These are phyloP conservation scores for Hoplodrina ambigua DNA, from an alignment of 2,888 invertebrate species.

Conservation along the genomic window DNA sequence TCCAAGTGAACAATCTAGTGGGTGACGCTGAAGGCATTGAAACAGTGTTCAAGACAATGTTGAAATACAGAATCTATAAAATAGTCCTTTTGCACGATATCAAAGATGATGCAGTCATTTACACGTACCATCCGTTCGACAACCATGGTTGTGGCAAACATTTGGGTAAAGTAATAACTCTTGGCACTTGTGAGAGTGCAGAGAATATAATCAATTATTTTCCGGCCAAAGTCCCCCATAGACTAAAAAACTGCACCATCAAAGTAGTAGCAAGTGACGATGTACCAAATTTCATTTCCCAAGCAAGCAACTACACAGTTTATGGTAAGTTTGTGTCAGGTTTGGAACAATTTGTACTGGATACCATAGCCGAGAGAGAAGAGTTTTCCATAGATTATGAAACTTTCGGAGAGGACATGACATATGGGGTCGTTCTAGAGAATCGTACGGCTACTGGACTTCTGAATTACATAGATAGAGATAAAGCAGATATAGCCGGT, in stretches of 20 bases:
- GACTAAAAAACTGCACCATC: constrained; percentile 70
- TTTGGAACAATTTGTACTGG: constrained; percentile 76
- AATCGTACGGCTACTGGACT: constrained; percentile 76
- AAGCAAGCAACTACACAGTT: constrained; percentile 63
- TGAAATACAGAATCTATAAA: constrained; percentile 69
- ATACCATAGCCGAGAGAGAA: constrained; percentile 69
- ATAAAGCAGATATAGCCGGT: constrained; percentile 70
- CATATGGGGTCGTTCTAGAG: constrained; percentile 70
- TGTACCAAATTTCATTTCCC: constrained; percentile 70
- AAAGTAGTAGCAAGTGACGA: constrained; percentile 70
- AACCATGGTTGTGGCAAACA: constrained; percentile 70
- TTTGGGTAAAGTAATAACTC: constrained; percentile 59
- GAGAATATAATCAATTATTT: constrained; percentile 54
- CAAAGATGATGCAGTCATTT: constrained; percentile 53
- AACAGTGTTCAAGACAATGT: constrained; percentile 64
- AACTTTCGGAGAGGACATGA: constrained; percentile 47
- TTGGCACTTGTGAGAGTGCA: constrained; percentile 68
- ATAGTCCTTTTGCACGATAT: constrained; percentile 67
- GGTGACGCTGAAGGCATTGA: constrained; percentile 52
- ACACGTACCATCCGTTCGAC: constrained; percentile 73
- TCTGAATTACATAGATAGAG: constrained; percentile 67
- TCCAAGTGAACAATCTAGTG: constrained; percentile 60
- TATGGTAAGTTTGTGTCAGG: constrained; percentile 66
- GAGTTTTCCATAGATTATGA: constrained; percentile 68
- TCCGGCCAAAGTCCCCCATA: constrained; percentile 47